Evolutionary conservation across 2,888 invertebrate species (phyloP).

Genomic region (Parapristionchus giblindavisi): DNA sequence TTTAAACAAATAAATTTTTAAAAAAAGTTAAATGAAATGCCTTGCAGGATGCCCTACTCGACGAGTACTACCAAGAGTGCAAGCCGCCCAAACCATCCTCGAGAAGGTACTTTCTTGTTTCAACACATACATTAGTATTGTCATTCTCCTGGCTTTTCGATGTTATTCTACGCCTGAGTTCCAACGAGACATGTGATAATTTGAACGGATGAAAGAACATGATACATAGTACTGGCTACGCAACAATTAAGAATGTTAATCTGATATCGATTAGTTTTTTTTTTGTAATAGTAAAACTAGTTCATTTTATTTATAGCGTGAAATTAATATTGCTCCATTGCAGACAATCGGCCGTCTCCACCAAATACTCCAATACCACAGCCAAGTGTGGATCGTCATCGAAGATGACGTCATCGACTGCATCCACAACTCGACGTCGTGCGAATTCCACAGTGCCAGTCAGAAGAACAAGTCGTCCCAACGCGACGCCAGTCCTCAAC

Average conservation of each 20-base stretch:
- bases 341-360: slow-evolving; percentile 33
- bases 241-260: background rate
- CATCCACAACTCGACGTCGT: background rate
- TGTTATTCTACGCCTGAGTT: background rate
- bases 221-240: background rate
- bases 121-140: background rate
- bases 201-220: background rate
- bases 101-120: slow-evolving; percentile 13
- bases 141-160: background rate
- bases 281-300: too few relatives aligned
- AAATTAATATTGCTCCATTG: background rate
- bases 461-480: slow-evolving; percentile 16
- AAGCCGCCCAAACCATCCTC: slow-evolving; percentile 50
- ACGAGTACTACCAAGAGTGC: slow-evolving; percentile 66
- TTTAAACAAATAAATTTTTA: too few relatives aligned
- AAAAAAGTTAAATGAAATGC: too few relatives aligned
- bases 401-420: background rate
- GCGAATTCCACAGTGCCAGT: background rate
- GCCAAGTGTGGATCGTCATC: background rate
- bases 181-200: background rate
- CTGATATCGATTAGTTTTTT: background rate
- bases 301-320: too few relatives aligned
- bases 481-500: background rate
- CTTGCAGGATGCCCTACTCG: slow-evolving; percentile 61
- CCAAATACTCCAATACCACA: slow-evolving; percentile 4